Base-by-base conservation (phyloP, 1,140 invertebrate genomes). In the Phenacoccus solenopsis region DNA sequence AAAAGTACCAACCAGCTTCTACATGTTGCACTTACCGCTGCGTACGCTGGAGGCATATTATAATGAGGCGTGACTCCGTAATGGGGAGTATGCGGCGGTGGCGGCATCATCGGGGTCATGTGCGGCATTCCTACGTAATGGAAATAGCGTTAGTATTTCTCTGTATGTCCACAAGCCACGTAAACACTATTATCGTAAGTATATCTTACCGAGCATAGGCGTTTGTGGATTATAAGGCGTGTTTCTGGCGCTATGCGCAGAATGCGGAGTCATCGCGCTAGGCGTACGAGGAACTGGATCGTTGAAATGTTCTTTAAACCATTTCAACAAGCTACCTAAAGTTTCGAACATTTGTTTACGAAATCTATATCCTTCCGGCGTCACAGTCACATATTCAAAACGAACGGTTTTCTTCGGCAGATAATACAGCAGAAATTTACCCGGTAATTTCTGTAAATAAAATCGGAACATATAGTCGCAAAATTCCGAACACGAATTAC, bases 261-360 rank as follows among this genome's bases (percentile, higher is more conserved):
- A 82, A 56, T 86, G 81, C 0, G 88, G 88, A 21, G 90, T 89
- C 1, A 22, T 10, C 12, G 67, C 9, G 76, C 70, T 84, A 0
- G 91, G 91, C 16, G 91, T 93, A 1, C 85, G 85, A 12, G 92
- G 91, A 67, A 93, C 85, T 0, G 93, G 90, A 76, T 98, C 94
- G 67, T 92, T 81, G 82, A 96, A 98, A 77, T 99, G 94, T 78
- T 96, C 92, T 77, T 99, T 99, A 78, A 98, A 99, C 95, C 96
- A 99, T 68, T 90, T 86, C 73, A 99, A 85, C 9, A 98, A 77
- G 1, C 87, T 85, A 69, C 86, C 88, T 0, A 98, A 80, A 0
- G 89, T 88, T 70, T 90, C 87, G 78, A 98, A 98, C 75, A 89
- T 87, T 77, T 94, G 89, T 69, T 88, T 85, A 28, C 97, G 82